These are phyloP conservation scores for Caenorhabditis panamensis DNA, from an alignment of 2,888 invertebrate genomes.

Conservation along the genomic window DNA sequence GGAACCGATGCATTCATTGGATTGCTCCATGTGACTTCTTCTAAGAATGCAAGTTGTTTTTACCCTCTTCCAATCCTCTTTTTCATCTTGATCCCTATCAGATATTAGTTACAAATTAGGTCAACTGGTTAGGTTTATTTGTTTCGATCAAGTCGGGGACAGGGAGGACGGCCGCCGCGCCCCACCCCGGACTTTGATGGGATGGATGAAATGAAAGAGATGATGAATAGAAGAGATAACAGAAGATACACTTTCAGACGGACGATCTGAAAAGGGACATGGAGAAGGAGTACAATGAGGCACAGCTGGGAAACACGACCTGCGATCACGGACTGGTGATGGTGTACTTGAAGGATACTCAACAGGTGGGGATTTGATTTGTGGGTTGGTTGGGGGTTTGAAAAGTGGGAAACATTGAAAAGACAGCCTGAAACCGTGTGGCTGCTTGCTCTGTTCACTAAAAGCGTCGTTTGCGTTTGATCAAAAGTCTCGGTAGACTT, in stretches of 20 bases:
- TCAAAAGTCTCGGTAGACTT: too few species aligned
- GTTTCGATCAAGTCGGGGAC: not conserved
- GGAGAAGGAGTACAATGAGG: conserved; percentile 72
- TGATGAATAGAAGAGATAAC: conserved; percentile 9
- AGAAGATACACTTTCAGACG: conserved; percentile 59
- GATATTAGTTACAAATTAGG: conserved; percentile 57
- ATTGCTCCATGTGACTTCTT: conserved; percentile 73
- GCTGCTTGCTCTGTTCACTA: too few species aligned
- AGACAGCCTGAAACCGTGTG: too few species aligned
- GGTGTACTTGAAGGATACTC: conserved; percentile 76
- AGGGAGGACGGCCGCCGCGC: conserved; percentile 39
- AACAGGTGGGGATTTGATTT: conserved; percentile 61
- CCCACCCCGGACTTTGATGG: conserved; percentile 36
- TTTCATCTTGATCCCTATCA: conserved; percentile 18
- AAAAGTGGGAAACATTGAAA: too few species aligned
- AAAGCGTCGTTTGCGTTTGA: too few species aligned
- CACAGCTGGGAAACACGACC: conserved; percentile 73
- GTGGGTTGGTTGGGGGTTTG: too few species aligned
- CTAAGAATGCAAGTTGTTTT: conserved; percentile 64
- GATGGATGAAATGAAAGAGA: conserved; percentile 7
- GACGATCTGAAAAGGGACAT: conserved; percentile 71
- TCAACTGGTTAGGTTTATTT: conserved; percentile 57
- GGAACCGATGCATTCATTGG: conserved; percentile 73
- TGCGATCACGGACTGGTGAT: conserved; percentile 79
- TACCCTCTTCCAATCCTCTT: conserved; percentile 7